These are phyloP conservation scores for Zosterops pallidus DNA, from an alignment of 2,113 vertebrate species.

Conservation along the genomic window DNA sequence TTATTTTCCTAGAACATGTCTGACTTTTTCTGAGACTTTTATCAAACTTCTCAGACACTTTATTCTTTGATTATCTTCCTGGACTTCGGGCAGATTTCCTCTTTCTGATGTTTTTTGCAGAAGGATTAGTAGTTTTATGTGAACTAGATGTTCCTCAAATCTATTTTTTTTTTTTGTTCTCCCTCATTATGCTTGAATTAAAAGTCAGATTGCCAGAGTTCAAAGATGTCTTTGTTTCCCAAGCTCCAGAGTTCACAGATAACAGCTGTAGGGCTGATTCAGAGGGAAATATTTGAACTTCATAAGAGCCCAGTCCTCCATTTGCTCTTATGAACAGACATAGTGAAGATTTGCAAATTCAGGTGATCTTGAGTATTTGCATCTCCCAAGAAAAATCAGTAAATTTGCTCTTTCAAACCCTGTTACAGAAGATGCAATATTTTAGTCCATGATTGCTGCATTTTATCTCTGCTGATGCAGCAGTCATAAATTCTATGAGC, in stretches of 20 bases:
- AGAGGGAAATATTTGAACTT: not conserved
- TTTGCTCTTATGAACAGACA: not conserved
- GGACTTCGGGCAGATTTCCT: not conserved
- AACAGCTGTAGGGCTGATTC: not conserved
- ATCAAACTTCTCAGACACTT: not conserved
- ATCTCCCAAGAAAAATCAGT: not conserved
- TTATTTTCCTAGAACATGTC: not conserved
- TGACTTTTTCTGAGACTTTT: not conserved
- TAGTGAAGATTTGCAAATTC: not conserved
- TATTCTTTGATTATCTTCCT: conserved; percentile 16
- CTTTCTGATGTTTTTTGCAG: conserved; percentile 18
- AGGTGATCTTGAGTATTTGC: not conserved
- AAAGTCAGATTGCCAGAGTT: not conserved
- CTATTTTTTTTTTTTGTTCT: not conserved
- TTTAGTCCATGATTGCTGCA: not conserved
- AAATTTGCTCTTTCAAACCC: not conserved
- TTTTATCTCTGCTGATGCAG: conserved; percentile 12
- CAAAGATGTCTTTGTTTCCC: not conserved
- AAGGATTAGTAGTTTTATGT: conserved; percentile 11
- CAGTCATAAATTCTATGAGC: not conserved
- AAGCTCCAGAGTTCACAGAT: not conserved
- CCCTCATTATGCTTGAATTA: conserved; percentile 1
- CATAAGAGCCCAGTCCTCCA: not conserved
- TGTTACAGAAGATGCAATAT: not conserved
- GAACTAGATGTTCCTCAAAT: not conserved